Conservation (phyloP, 2,797 vertebrate genomes). For the Channallabes apus region DNA sequence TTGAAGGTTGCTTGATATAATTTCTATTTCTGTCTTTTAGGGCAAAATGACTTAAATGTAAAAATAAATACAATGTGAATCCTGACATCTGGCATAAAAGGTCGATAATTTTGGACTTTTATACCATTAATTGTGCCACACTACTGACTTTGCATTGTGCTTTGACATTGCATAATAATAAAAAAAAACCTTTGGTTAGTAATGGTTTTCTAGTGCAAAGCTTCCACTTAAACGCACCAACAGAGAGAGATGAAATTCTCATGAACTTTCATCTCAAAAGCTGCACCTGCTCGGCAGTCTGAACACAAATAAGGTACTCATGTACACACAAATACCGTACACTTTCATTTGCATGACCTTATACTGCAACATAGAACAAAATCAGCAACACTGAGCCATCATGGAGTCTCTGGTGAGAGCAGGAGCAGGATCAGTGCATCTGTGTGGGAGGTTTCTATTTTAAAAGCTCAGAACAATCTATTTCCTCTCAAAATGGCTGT, state of each 20-base stretch:
- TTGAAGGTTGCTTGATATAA: not conserved
- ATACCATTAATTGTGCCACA: too few relatives aligned
- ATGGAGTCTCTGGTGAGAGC: not conserved
- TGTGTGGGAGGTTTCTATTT: slow-evolving; percentile 41
- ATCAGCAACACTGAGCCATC: not conserved
- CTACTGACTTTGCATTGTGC: not conserved
- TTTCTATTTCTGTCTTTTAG: not conserved
- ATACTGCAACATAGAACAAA: not conserved
- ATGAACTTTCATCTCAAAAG: not conserved
- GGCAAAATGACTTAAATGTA: too few relatives aligned
- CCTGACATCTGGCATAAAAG: too few relatives aligned
- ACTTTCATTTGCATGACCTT: not conserved
- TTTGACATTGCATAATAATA: not conserved
- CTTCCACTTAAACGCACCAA: not conserved
- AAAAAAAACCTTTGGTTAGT: not conserved
- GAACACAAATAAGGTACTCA: not conserved
- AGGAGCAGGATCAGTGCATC: slow-evolving; percentile 4
- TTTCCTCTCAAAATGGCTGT: slow-evolving; percentile 30
- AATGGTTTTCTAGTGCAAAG: not conserved
- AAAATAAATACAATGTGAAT: too few relatives aligned
- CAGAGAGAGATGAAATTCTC: not conserved
- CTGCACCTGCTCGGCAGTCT: not conserved
- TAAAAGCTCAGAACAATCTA: slow-evolving; percentile 2
- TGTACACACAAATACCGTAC: not conserved
- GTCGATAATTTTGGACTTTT: too few relatives aligned